A percentile compares a stretch with the other conserved stretches of the same genome.
phyloP scores from a whole-genome alignment of 1,140 invertebrate genomes.

The Pollicipes pollicipes region DNA sequence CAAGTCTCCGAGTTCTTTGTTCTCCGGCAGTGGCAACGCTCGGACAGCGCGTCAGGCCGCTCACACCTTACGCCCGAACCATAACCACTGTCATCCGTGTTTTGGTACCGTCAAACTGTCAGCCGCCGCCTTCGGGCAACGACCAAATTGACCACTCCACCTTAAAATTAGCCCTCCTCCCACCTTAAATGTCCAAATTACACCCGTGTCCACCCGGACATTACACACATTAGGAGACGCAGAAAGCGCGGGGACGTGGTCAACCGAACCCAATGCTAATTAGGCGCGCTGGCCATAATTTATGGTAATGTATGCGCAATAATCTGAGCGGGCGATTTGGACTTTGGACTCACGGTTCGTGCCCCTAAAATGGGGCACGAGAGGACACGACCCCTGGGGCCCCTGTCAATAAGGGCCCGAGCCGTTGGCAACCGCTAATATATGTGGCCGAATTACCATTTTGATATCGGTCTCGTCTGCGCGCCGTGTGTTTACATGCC shows the following conservation, averaged over 20 bases:
- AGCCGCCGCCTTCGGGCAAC: too few relatives aligned
- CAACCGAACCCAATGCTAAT: neutral
- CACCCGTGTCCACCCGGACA: neutral
- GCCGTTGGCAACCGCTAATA: neutral
- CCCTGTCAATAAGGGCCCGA: neutral
- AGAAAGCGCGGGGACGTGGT: neutral
- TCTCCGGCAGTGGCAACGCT: too few relatives aligned
- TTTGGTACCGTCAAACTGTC: neutral
- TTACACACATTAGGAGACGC: neutral
- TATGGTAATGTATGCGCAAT: neutral
- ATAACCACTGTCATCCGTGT: neutral
- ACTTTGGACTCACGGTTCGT: neutral
- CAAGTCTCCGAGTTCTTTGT: too few relatives aligned
- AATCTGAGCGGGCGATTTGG: neutral
- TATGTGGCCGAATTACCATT: neutral
- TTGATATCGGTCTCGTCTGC: neutral
- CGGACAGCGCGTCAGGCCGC: too few relatives aligned
- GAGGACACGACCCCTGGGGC: too few relatives aligned
- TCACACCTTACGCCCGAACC: neutral
- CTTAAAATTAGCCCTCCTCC: neutral
- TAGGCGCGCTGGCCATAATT: neutral
- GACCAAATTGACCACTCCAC: neutral
- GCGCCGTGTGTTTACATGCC: neutral
- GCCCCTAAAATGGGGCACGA: neutral
- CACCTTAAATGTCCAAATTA: conserved; percentile 1